These are phyloP conservation scores for Atopsyche davidsoni DNA, from an alignment of 1,140 invertebrate species.

Conservation along the genomic window DNA sequence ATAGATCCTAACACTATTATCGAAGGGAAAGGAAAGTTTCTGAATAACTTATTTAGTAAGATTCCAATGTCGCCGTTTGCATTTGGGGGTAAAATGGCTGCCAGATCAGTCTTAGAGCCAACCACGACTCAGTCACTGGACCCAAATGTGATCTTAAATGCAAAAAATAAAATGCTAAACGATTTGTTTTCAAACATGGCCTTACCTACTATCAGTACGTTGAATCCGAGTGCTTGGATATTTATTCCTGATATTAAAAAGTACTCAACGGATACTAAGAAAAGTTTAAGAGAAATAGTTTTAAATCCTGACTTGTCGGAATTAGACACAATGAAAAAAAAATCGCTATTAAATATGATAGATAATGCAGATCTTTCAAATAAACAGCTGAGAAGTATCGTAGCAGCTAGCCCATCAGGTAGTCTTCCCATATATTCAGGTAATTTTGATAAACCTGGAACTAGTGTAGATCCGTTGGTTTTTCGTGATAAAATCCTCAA, in stretches of 20 bases:
- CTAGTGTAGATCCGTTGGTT: background rate
- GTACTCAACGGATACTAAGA: background rate
- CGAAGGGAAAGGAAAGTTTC: slow-evolving; percentile 1
- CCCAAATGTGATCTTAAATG: background rate
- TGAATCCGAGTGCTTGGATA: background rate
- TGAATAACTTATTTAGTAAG: background rate
- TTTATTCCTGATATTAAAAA: background rate
- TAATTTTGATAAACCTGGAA: background rate
- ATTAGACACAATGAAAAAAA: background rate
- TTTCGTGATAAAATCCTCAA: background rate
- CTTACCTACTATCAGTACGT: background rate
- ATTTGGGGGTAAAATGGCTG: background rate
- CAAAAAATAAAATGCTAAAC: background rate
- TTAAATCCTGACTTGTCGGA: background rate
- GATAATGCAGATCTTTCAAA: too few species aligned
- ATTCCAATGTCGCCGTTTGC: background rate
- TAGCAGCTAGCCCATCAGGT: too few species aligned
- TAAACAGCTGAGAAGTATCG: too few species aligned
- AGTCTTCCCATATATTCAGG: background rate
- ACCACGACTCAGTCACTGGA: background rate
- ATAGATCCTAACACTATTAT: background rate
- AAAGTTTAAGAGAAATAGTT: background rate
- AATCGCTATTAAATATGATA: too few species aligned
- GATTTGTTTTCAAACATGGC: too few species aligned
- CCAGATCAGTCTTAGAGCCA: background rate